Evolutionary conservation across 92 coral and sea anemone genomes (phyloP), one percentile per base, ranked within the genome.

Genomic region (Epizoanthus stellaris): DNA sequence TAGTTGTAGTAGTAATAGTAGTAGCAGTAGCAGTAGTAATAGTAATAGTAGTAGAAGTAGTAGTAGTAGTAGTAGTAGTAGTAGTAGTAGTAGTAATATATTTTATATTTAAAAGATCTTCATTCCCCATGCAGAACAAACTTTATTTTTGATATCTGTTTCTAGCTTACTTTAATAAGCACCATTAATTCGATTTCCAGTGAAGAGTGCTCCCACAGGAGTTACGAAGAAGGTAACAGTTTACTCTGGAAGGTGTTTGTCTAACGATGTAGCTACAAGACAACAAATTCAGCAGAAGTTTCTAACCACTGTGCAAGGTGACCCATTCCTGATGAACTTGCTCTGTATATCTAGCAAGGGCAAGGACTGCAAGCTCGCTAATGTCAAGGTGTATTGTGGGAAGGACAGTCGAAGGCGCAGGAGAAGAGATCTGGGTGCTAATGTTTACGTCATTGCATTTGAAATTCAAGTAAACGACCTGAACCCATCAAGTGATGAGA

Each of bases 331-430:
- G 52, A 61, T 43, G 30, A 64, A 45, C 3, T 3, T 93, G 89
- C 10, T 90, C 59, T 93, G 91, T 82, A 21, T 76, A 9, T n/a
- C 61, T 4, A 86, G 75, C 57, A 64, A 88, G 47, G 81, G 80
- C 5, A 82, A 82, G 4, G 91, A 93, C 77, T 93, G 96, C 64
- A 76, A 86, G 75, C 70, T 90, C 60, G 21, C 68, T 6, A 93
- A 93, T 62, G 96, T 93, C 34, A 93, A 93, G 80, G 93, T 90
- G n/a, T 90, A 93, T 77, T 93, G 96, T 61, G 96, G 96, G 30
- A 86, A 90, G 83, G 85, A 90, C 73, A 90, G 92, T 88, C 85
- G 91, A 40, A 88, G 43, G n/a, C 91, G 92, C 19, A 89, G 82
- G 80, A 53, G 80, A 66, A 63, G 92, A 75, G 82, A 88, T 42